Percentiles rank a stretch among this genome's conserved stretches.
Evolutionary conservation across 2,797 vertebrate genomes (phyloP).

Genomic region (Protosalanx chinensis): DNA sequence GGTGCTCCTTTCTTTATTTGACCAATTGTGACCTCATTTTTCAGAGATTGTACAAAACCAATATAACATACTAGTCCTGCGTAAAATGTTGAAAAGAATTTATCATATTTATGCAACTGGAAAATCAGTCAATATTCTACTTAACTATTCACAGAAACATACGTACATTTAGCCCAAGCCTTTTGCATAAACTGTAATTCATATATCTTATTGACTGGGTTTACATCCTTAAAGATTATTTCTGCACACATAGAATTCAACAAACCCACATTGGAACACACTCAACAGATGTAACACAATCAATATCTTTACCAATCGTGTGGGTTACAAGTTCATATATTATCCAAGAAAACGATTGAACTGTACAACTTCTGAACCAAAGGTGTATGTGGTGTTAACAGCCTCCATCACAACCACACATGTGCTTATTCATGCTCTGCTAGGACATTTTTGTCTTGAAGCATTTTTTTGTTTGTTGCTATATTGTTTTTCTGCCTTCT

Average conservation of each 20-base stretch:
- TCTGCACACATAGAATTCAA: background rate
- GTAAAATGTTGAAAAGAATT: too few species aligned
- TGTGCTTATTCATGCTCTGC: conserved; percentile 10
- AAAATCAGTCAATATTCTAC: too few species aligned
- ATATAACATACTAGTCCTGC: too few species aligned
- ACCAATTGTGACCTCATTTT: too few species aligned
- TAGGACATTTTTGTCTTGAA: conserved; percentile 16
- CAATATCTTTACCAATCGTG: conserved; percentile 25
- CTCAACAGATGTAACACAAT: conserved; percentile 27
- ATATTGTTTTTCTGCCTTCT: background rate
- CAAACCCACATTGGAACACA: too few species aligned
- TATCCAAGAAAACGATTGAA: conserved; percentile 26
- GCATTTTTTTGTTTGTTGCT: background rate
- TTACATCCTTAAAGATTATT: background rate
- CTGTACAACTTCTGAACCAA: conserved; percentile 50
- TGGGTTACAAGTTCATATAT: background rate
- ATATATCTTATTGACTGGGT: background rate
- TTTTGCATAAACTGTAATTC: background rate
- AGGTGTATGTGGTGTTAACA: background rate
- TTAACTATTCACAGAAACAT: too few species aligned
- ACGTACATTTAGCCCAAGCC: too few species aligned
- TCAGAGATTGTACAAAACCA: too few species aligned
- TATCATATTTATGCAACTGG: too few species aligned
- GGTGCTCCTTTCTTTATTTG: too few species aligned
- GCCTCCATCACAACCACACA: background rate